Conservation (phyloP, 2,797 vertebrate genomes). For the Chloroceryle amazona region DNA sequence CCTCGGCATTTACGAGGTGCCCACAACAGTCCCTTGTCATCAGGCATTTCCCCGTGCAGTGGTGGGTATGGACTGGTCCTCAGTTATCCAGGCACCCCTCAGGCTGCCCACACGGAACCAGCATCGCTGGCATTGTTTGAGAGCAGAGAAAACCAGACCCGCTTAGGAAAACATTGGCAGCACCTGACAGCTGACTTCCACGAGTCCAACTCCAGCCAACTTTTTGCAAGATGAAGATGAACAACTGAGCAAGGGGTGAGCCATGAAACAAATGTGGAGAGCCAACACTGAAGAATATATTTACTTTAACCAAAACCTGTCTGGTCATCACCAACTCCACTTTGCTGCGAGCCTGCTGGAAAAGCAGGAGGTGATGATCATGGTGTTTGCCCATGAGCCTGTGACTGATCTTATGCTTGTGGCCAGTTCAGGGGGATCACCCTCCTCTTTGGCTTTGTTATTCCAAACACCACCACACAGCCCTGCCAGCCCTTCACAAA, state of each 20-base stretch:
- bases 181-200: too few species aligned
- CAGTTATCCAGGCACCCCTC: neutral
- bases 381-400: neutral
- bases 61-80: neutral
- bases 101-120: neutral
- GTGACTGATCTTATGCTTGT: rapidly evolving
- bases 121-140: neutral
- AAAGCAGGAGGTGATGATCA: neutral
- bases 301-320: neutral
- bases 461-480: neutral
- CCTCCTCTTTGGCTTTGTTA: rapidly evolving
- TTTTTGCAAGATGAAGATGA: neutral
- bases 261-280: rapidly evolving
- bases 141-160: neutral
- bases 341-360: neutral
- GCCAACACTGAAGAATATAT: rapidly evolving
- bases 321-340: neutral
- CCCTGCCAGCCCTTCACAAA: too few species aligned
- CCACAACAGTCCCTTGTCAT: rapidly evolving
- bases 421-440: neutral
- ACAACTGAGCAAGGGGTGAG: neutral
- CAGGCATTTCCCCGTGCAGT: neutral
- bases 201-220: neutral
- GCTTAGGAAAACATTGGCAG: neutral
- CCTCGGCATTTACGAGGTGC: rapidly evolving